These are phyloP conservation scores for Macrobrachium rosenbergii DNA, from an alignment of 1,140 invertebrate species.

Conservation along the genomic window DNA sequence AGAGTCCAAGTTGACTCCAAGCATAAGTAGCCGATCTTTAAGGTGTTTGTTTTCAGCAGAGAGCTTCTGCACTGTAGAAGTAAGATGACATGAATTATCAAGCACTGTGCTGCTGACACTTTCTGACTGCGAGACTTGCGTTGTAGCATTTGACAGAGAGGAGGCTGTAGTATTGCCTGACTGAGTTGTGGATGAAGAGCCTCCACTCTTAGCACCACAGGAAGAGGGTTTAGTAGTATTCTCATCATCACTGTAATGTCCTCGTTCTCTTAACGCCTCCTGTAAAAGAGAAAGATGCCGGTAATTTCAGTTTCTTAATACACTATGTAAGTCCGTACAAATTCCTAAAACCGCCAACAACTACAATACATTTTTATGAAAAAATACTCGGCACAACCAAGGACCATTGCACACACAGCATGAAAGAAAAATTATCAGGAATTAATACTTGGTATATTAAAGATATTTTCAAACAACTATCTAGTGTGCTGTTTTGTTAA, in stretches of 20 bases:
- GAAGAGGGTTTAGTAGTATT: conserved; percentile 1
- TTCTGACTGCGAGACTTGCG: neutral
- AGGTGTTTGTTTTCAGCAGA: conserved; percentile 79
- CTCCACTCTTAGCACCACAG: neutral
- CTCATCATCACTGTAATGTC: conserved; percentile 40
- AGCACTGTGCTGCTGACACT: too few relatives aligned
- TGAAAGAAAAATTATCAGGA: too few relatives aligned
- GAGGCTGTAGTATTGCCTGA: neutral
- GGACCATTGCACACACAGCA: too few relatives aligned
- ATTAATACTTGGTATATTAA: too few relatives aligned
- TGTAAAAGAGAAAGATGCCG: conserved; percentile 32
- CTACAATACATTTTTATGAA: too few relatives aligned
- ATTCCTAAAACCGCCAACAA: too few relatives aligned
- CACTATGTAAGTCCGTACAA: too few relatives aligned
- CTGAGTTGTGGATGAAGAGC: neutral
- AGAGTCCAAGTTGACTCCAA: conserved; percentile 69
- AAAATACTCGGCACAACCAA: too few relatives aligned
- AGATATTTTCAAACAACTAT: too few relatives aligned
- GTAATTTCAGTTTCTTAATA: neutral
- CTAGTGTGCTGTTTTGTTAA: too few relatives aligned
- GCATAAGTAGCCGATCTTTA: conserved; percentile 80
- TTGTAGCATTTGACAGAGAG: neutral
- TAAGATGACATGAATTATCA: conserved; percentile 8
- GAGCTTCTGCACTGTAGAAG: conserved; percentile 39
- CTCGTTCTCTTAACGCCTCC: conserved; percentile 53